A percentile compares a stretch with the other conserved stretches of the same genome.
These are phyloP conservation scores for Brachymystax lenok DNA, from an alignment of 2,797 vertebrate species.

Conservation along the genomic window DNA sequence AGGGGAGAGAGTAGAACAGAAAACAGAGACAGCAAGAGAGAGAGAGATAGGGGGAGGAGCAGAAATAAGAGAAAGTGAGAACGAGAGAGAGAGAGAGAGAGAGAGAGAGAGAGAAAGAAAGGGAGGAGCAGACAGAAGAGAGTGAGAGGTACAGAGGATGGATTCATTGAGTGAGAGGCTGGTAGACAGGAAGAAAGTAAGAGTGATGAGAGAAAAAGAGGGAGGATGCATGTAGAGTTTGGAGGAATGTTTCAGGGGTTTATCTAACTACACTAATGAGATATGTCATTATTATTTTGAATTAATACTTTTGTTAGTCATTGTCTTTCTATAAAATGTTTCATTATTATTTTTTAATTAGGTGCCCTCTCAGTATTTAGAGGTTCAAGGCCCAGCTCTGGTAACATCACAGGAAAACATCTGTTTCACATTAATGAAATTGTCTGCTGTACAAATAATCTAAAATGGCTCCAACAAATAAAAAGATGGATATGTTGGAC, in stretches of 20 bases:
- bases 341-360: background rate
- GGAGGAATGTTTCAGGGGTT: background rate
- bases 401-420: conserved; percentile 22
- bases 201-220: conserved; percentile 14
- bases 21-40: background rate
- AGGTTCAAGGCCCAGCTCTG: background rate
- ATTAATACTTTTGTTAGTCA: background rate
- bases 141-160: background rate
- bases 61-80: too few species aligned
- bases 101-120: conserved; percentile 8
- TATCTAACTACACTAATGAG: background rate
- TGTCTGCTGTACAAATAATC: conserved; percentile 36
- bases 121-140: too few species aligned
- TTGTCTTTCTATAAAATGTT: background rate
- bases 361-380: conserved; percentile 26
- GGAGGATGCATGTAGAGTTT: background rate
- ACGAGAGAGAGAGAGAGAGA: background rate
- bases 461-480: conserved; percentile 31
- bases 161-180: too few species aligned
- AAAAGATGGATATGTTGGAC: conserved; percentile 16
- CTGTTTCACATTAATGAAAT: conserved; percentile 35
- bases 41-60: conserved; percentile 6
- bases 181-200: background rate
- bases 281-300: background rate
- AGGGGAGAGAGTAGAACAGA: conserved; percentile 18